Conservation (phyloP, 2,888 invertebrate genomes). For the Luffia ferchaultella region DNA sequence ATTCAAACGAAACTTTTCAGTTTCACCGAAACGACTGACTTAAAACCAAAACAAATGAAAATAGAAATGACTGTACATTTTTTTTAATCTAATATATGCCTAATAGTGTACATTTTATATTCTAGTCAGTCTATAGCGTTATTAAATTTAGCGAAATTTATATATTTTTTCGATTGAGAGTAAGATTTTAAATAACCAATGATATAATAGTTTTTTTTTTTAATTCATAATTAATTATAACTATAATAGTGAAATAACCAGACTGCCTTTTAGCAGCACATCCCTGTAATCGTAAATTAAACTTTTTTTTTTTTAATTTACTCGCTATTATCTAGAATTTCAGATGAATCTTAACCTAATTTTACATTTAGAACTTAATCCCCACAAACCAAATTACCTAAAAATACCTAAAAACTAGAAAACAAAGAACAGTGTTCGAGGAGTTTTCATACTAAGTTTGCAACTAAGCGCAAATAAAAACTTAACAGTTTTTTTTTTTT, state of each 20-base stretch:
- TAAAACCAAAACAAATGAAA: not conserved
- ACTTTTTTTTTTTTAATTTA: conserved; percentile 35
- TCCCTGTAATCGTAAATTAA: conserved; percentile 57
- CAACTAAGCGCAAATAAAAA: conserved; percentile 50
- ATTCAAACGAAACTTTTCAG: too few relatives aligned
- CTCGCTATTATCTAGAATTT: not conserved
- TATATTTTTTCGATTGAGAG: not conserved
- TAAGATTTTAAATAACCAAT: not conserved
- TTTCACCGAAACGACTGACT: conserved; percentile 29
- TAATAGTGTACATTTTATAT: conserved; percentile 62
- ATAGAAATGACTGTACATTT: conserved; percentile 54
- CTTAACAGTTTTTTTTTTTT: conserved; percentile 44
- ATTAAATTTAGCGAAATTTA: conserved; percentile 52
- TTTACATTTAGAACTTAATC: not conserved
- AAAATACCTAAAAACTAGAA: not conserved
- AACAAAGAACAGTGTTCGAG: not conserved
- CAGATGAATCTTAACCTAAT: not conserved
- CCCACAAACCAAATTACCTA: not conserved
- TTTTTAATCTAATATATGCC: conserved; percentile 57
- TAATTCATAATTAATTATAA: conserved; percentile 31
- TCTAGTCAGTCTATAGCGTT: conserved; percentile 67
- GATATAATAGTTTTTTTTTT: not conserved
- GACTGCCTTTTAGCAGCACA: conserved; percentile 57
- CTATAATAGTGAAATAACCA: conserved; percentile 25
- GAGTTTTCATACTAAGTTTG: too few relatives aligned